phyloP scores from a whole-genome alignment of 2,888 invertebrate species.

The Drosophila seclusa region DNA sequence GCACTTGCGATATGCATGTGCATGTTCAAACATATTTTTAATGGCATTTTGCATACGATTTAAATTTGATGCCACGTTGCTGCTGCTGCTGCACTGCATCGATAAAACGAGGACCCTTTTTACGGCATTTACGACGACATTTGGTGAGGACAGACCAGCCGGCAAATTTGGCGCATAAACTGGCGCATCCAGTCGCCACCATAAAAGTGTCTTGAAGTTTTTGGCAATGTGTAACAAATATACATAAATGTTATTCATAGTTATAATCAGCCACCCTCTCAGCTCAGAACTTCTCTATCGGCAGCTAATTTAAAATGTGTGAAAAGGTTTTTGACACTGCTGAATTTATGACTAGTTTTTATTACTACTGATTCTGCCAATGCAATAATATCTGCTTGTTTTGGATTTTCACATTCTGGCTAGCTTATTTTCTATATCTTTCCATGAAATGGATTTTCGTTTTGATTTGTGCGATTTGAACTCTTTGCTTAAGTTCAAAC shows the following conservation, averaged over 20 bases:
- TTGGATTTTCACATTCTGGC: not conserved
- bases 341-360: constrained; percentile 39
- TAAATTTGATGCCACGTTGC: constrained; percentile 41
- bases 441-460: not conserved
- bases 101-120: constrained; percentile 54
- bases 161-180: constrained; percentile 67
- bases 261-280: constrained; percentile 22
- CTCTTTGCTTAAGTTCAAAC: not conserved
- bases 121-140: constrained; percentile 33
- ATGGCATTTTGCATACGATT: constrained; percentile 76
- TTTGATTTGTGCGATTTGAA: not conserved
- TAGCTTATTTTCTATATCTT: not conserved
- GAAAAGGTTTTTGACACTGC: constrained; percentile 58
- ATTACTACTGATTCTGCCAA: not conserved
- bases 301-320: constrained; percentile 43
- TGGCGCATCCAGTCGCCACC: constrained; percentile 59
- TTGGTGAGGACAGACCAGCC: constrained; percentile 39
- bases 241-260: constrained; percentile 52
- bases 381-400: not conserved
- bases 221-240: constrained; percentile 61
- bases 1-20: constrained; percentile 48
- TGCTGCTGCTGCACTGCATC: constrained; percentile 51
- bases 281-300: not conserved
- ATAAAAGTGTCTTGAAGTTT: constrained; percentile 57
- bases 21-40: constrained; percentile 53